phyloP scores from a whole-genome alignment of 2,797 vertebrate genomes.

The Alauda arvensis region DNA sequence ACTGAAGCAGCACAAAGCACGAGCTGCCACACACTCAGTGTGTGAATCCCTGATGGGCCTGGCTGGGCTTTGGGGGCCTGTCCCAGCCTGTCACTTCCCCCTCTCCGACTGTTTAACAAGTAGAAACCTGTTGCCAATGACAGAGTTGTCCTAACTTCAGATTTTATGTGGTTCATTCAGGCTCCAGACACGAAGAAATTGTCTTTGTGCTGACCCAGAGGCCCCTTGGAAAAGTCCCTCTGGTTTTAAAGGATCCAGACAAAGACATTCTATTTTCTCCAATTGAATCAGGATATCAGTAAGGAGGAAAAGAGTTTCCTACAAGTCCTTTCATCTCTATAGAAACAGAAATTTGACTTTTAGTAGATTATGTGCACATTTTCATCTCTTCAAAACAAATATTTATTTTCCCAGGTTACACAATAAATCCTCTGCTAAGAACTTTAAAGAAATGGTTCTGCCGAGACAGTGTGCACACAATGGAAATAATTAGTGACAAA shows the following conservation, averaged over 20 bases:
- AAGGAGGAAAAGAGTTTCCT: conserved; percentile 32
- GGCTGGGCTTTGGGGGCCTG: conserved; percentile 21
- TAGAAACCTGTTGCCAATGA: conserved; percentile 18
- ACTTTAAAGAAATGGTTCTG: conserved; percentile 41
- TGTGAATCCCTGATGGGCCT: conserved; percentile 21
- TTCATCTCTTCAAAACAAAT: conserved; percentile 49
- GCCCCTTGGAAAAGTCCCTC: conserved; percentile 12
- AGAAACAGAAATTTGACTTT: conserved; percentile 37
- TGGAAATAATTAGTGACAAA: conserved; percentile 69
- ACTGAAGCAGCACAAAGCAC: conserved; percentile 44
- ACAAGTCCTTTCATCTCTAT: conserved; percentile 20
- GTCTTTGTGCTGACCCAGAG: conserved; percentile 18
- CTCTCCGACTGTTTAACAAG: conserved; percentile 15
- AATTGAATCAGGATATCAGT: neutral
- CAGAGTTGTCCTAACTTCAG: neutral
- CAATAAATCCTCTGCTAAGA: conserved; percentile 40
- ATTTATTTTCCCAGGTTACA: neutral
- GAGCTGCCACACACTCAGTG: conserved; percentile 49
- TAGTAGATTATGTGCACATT: conserved; percentile 40
- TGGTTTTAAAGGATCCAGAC: neutral
- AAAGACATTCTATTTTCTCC: conserved; percentile 23
- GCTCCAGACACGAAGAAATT: conserved; percentile 27
- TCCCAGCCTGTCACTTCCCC: conserved; percentile 27
- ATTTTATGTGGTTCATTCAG: conserved; percentile 13
- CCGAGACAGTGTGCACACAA: conserved; percentile 65